These are phyloP conservation scores for Scaptomyza tumidula DNA, from an alignment of 2,888 invertebrate species.

Conservation along the genomic window DNA sequence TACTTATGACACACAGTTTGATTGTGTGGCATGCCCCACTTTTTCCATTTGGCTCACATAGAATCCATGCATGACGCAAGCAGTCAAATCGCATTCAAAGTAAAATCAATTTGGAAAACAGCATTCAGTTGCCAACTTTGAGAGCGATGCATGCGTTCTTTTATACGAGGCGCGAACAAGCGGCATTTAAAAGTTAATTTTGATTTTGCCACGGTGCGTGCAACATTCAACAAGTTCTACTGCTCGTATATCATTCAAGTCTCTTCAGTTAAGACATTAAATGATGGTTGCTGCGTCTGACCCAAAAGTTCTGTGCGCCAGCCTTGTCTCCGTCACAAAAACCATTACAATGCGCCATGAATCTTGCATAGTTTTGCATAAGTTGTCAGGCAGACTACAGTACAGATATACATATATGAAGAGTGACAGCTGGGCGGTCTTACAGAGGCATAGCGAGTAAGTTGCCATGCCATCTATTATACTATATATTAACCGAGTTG, in stretches of 20 bases:
- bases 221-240: slow-evolving; percentile 36
- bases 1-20: not conserved
- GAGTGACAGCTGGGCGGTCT: slow-evolving; percentile 53
- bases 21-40: slow-evolving; percentile 43
- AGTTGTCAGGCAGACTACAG: slow-evolving; percentile 45
- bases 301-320: slow-evolving; percentile 57
- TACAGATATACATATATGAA: not conserved
- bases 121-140: slow-evolving; percentile 37
- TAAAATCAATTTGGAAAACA: slow-evolving; percentile 47
- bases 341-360: slow-evolving; percentile 53
- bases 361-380: slow-evolving; percentile 70
- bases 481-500: slow-evolving; percentile 71
- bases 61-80: slow-evolving; percentile 29
- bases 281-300: slow-evolving; percentile 31
- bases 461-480: slow-evolving; percentile 7
- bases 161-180: slow-evolving; percentile 26
- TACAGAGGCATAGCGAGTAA: slow-evolving; percentile 23
- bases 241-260: slow-evolving; percentile 52
- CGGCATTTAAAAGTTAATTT: slow-evolving; percentile 45
- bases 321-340: slow-evolving; percentile 42
- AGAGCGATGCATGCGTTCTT: not conserved
- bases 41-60: slow-evolving; percentile 12
- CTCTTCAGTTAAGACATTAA: slow-evolving; percentile 11
- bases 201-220: slow-evolving; percentile 35
- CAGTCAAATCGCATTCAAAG: slow-evolving; percentile 29